Percentiles rank a stretch among this genome's conserved stretches.
phyloP scores from a whole-genome alignment of 1,140 invertebrate species.

The Orchesella cincta region DNA sequence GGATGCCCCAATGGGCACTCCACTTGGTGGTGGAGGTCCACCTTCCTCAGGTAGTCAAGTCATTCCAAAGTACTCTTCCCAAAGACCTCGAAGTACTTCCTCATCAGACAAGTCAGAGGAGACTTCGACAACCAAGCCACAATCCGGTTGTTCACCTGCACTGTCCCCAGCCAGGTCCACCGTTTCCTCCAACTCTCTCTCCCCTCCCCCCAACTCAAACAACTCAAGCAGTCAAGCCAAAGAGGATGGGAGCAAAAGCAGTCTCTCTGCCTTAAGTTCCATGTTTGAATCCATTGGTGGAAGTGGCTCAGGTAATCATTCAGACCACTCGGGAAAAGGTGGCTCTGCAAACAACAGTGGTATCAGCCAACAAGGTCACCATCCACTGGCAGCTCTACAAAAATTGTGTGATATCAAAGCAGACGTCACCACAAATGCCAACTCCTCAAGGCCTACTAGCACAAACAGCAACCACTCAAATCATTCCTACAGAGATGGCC shows the following conservation, averaged over 20 bases:
- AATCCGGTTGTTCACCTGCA: slow-evolving; percentile 15
- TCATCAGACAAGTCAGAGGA: slow-evolving; percentile 51
- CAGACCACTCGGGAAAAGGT: slow-evolving; percentile 47
- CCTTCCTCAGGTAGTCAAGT: slow-evolving; percentile 22
- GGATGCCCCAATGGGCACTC: neutral
- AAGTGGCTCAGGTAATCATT: slow-evolving; percentile 53
- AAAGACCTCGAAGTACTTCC: slow-evolving; percentile 43
- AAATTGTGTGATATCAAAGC: slow-evolving; percentile 89
- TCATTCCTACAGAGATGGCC: slow-evolving; percentile 26
- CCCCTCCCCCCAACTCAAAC: neutral
- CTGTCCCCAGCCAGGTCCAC: neutral
- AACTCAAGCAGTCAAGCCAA: slow-evolving; percentile 1
- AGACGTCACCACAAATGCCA: slow-evolving; percentile 61
- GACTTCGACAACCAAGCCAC: slow-evolving; percentile 26
- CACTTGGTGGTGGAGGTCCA: neutral
- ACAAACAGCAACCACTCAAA: slow-evolving; percentile 34
- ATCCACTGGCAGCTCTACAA: slow-evolving; percentile 88
- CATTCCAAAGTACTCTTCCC: neutral
- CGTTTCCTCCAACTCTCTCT: slow-evolving; percentile 6
- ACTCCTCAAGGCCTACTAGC: slow-evolving; percentile 55
- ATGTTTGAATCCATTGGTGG: slow-evolving; percentile 77
- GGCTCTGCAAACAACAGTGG: slow-evolving; percentile 20
- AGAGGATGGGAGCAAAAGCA: slow-evolving; percentile 24
- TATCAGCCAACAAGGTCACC: slow-evolving; percentile 54
- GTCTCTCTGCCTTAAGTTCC: slow-evolving; percentile 80